A percentile compares a stretch with the other conserved stretches of the same genome.
Evolutionary conservation across 2,797 vertebrate genomes (phyloP).

Genomic region (Onychomys leucogaster): DNA sequence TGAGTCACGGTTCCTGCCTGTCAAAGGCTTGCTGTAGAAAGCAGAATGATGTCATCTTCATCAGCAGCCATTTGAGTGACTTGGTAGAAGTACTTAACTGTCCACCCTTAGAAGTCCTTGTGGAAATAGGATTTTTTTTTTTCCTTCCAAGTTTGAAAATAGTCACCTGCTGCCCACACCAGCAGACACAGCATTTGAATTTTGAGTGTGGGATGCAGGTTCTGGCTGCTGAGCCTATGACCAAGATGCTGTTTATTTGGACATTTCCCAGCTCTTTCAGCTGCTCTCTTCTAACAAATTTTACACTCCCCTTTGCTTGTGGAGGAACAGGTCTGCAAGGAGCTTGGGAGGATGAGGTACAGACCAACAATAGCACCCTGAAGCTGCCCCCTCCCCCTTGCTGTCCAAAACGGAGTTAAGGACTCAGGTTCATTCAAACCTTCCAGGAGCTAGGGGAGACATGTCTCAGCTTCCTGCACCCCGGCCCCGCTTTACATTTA

Average conservation of each 20-base stretch:
- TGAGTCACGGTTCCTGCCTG: background rate
- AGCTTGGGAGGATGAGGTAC: background rate
- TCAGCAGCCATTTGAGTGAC: background rate
- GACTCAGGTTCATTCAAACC: background rate
- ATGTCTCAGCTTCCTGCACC: background rate
- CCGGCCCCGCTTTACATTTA: constrained; percentile 48
- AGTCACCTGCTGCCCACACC: background rate
- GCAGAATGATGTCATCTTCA: background rate
- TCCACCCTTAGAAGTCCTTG: background rate
- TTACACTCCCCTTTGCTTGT: background rate
- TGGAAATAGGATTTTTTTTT: background rate
- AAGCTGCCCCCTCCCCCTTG: background rate
- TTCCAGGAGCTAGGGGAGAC: constrained; percentile 54
- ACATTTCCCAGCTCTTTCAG: rapidly evolving
- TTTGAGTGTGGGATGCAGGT: rapidly evolving
- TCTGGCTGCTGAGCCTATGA: rapidly evolving
- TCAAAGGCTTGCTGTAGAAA: background rate
- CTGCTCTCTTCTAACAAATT: background rate
- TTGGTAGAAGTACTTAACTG: background rate
- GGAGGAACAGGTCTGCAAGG: background rate
- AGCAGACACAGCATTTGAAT: background rate
- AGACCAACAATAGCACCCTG: background rate
- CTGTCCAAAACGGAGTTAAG: background rate
- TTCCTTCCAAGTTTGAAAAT: too few species aligned
- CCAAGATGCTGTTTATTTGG: rapidly evolving